Evolutionary conservation across 2,797 vertebrate species (phyloP), one percentile per base, ranked within the genome.

Genomic region (Antennarius maculatus): DNA sequence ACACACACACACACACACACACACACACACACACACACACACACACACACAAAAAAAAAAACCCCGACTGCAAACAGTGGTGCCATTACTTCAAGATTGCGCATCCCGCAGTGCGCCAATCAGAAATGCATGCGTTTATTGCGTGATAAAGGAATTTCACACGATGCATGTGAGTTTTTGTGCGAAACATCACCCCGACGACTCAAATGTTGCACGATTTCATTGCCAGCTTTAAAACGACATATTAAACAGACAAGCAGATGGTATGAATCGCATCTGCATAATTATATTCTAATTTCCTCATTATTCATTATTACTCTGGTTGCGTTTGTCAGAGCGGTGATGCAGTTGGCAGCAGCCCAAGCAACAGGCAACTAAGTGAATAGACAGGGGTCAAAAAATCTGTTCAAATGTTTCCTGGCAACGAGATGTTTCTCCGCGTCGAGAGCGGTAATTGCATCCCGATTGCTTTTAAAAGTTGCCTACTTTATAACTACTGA

Each of bases 341-440:
- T 63, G 77, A 88, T 76, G 80, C 74, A 78, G 74, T 84, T 54
- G 80, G 88, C 88, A 88, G 88, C 76, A 60, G 77, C 86, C 88
- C 88, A 88, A 88, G 83, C 79, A 86, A 84, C 84, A 85, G 83
- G 83, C 89, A 84, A 79, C 54, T 69, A 80, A 83, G 79, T 87
- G 86, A 88, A 86, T 79, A 85, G 81, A 65, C 77, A 80, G 85
- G 31, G 88, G 91, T 92, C 87, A 89, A 80, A 84, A 89, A 86
- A 23, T 89, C 82, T 84, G 84, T 68, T 86, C 80, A 88, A 88
- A 91, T 89, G 89, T 92, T 89, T 89, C 89, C 84, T 89, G 89
- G 89, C 87, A 91, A 91, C 86, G 76, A 87, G 90, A 86, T 71
- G 61, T 78, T 85, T 74, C 81, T 74, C 52, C 72, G 74, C 83